Evolutionary conservation across 2,113 vertebrate species (phyloP).

Genomic region (Lanius collurio): DNA sequence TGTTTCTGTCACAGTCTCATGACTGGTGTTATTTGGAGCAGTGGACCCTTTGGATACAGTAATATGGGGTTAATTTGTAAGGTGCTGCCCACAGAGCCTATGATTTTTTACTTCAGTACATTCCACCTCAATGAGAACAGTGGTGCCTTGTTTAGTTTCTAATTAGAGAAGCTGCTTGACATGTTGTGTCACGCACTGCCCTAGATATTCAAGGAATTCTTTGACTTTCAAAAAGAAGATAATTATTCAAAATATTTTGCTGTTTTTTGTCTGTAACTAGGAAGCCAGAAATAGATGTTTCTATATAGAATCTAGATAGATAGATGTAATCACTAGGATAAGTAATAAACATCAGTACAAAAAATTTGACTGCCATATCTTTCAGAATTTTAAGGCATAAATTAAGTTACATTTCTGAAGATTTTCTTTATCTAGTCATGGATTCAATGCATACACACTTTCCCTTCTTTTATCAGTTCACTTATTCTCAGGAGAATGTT

Average conservation of each 20-base stretch:
- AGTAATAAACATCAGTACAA: background rate
- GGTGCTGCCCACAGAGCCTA: background rate
- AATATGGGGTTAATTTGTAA: constrained; percentile 27
- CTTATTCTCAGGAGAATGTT: background rate
- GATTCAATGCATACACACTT: background rate
- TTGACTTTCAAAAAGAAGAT: background rate
- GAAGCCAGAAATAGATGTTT: background rate
- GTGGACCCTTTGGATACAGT: background rate
- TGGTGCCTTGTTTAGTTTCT: background rate
- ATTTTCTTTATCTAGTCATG: background rate
- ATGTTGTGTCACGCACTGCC: background rate
- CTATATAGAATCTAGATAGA: background rate
- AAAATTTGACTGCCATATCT: constrained; percentile 1
- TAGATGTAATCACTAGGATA: background rate
- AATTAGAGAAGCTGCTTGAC: background rate
- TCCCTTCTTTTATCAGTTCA: background rate
- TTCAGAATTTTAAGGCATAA: constrained; percentile 27
- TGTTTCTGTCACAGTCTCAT: background rate
- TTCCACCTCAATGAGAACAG: background rate
- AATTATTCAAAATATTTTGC: constrained; percentile 17
- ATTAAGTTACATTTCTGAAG: constrained; percentile 42
- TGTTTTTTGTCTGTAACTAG: background rate
- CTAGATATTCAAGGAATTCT: background rate
- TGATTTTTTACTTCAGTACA: background rate
- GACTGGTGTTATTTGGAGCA: background rate